Evolutionary conservation across 2,888 invertebrate species (phyloP).

Genomic region (Stenolophus ochropezus): DNA sequence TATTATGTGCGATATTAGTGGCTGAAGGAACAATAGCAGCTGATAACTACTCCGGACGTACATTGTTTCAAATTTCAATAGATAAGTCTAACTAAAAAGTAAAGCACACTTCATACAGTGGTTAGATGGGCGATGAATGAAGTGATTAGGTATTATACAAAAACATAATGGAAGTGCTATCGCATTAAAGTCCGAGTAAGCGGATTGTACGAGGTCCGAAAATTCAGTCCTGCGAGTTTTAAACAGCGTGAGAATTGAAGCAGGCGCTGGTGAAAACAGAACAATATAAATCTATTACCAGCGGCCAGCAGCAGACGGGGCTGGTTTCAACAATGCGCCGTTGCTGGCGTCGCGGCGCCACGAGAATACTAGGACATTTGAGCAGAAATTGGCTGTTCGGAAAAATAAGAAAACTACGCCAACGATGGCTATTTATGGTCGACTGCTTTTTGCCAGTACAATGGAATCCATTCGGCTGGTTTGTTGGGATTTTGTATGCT

Average conservation of each 20-base stretch:
- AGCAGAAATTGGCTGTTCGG: conserved; percentile 50
- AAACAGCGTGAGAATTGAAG: conserved; percentile 51
- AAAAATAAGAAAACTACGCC: conserved; percentile 47
- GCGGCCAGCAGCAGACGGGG: conserved; percentile 40
- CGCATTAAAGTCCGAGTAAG: conserved; percentile 29
- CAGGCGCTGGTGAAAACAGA: conserved; percentile 52
- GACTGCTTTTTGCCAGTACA: conserved; percentile 19
- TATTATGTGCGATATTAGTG: no score
- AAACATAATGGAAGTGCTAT: conserved; percentile 18
- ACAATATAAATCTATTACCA: conserved; percentile 59
- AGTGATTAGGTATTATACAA: conserved; percentile 9
- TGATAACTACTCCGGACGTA: not conserved
- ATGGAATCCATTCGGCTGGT: not conserved
- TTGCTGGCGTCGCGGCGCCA: not conserved
- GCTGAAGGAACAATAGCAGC: not conserved
- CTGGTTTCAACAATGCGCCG: conserved; percentile 27
- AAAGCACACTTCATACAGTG: not conserved
- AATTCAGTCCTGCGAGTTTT: conserved; percentile 39
- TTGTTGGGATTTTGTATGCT: conserved; percentile 17
- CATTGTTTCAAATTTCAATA: not conserved
- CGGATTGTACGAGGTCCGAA: conserved; percentile 36
- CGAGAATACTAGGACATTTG: conserved; percentile 44
- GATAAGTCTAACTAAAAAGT: not conserved
- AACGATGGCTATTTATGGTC: conserved; percentile 46
- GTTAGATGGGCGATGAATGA: not conserved